Percentiles rank a stretch among this genome's conserved stretches.
Evolutionary conservation across 2,113 vertebrate species (phyloP).

Genomic region (Pterocles burchelli): DNA sequence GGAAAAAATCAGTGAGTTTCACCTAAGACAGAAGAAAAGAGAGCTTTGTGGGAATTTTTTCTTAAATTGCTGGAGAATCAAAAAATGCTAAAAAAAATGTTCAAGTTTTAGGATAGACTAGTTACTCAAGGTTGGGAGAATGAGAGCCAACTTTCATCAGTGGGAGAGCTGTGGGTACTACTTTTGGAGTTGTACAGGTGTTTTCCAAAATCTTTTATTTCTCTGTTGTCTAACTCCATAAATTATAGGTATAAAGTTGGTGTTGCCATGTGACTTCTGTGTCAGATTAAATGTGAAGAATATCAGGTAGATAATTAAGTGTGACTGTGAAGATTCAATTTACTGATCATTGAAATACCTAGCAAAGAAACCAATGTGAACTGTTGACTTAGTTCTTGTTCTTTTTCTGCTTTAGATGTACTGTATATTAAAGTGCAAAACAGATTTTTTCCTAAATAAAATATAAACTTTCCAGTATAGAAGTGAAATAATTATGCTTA

Average conservation of each 20-base stretch:
- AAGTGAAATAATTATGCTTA: background rate
- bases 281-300: background rate
- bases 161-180: background rate
- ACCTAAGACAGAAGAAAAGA: background rate
- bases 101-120: accelerated
- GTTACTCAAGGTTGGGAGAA: background rate
- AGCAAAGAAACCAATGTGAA: background rate
- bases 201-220: background rate
- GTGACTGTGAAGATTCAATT: background rate
- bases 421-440: background rate
- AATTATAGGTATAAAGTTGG: background rate
- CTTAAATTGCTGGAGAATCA: background rate
- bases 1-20: background rate
- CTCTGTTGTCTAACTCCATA: background rate
- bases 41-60: background rate
- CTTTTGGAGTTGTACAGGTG: accelerated
- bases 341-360: background rate
- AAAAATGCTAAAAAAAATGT: background rate
- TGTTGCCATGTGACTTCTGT: background rate
- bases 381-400: background rate
- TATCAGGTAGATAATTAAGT: background rate
- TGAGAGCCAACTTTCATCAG: background rate
- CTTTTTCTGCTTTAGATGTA: background rate
- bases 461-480: background rate
- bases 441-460: background rate